Conservation (phyloP, 2,113 vertebrate species). For the Osmerus mordax region DNA sequence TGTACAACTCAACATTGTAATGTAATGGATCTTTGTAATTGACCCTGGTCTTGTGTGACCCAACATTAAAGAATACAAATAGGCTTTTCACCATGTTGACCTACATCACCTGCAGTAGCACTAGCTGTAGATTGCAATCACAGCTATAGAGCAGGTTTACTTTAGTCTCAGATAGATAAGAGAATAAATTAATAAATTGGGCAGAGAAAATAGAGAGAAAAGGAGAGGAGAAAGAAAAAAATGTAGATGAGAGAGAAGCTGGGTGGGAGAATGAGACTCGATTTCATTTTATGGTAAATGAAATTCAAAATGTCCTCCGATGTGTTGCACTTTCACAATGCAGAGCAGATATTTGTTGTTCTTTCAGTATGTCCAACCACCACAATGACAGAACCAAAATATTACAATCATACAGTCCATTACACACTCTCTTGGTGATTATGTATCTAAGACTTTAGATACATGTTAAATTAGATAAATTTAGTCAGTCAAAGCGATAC, state of each 20-base stretch:
- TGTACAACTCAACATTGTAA: too few relatives aligned
- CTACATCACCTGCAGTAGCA: conserved; percentile 23
- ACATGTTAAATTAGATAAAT: too few relatives aligned
- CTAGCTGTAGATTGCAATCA: conserved; percentile 33
- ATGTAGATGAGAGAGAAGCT: background rate
- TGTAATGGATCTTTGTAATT: too few relatives aligned
- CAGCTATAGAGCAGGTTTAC: conserved; percentile 44
- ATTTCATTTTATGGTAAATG: conserved; percentile 37
- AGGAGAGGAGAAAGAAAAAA: background rate
- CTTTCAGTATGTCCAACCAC: too few relatives aligned
- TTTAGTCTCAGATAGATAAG: conserved; percentile 59
- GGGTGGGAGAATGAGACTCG: background rate
- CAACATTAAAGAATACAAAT: background rate
- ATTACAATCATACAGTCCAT: too few relatives aligned
- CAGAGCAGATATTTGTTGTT: too few relatives aligned
- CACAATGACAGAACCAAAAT: too few relatives aligned
- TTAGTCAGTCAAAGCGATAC: too few relatives aligned
- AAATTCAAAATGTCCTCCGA: conserved; percentile 13
- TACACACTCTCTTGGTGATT: too few relatives aligned
- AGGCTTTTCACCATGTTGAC: conserved; percentile 14
- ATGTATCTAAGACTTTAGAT: too few relatives aligned
- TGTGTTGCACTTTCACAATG: background rate
- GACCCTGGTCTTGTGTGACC: too few relatives aligned
- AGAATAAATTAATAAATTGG: conserved; percentile 64
- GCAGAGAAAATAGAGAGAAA: conserved; percentile 39